phyloP scores from a whole-genome alignment of 2,888 invertebrate species.

The Dione juno region DNA sequence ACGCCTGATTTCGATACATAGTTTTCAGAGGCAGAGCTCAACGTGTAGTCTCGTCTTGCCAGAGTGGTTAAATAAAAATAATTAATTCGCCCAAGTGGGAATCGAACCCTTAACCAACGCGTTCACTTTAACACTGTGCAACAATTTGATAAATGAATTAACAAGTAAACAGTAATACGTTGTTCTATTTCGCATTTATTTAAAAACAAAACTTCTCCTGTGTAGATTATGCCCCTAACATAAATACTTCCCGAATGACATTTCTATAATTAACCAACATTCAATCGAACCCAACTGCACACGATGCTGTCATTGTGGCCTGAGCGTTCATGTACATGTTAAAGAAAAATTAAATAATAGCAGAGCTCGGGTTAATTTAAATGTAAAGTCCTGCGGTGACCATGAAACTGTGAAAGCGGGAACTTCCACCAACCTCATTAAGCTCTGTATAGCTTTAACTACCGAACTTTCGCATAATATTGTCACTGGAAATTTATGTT shows the following conservation, averaged over 20 bases:
- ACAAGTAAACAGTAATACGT: too few relatives aligned
- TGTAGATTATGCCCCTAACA: too few relatives aligned
- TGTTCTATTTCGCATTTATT: too few relatives aligned
- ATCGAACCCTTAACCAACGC: too few relatives aligned
- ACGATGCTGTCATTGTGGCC: background rate
- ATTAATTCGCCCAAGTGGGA: too few relatives aligned
- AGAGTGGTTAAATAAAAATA: too few relatives aligned
- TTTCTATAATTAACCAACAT: background rate
- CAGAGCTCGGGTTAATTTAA: slow-evolving; percentile 49
- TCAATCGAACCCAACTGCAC: background rate
- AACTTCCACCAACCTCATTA: slow-evolving; percentile 45
- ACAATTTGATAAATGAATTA: too few relatives aligned
- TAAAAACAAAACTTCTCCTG: too few relatives aligned
- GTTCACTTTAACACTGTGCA: too few relatives aligned
- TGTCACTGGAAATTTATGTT: slow-evolving; percentile 45
- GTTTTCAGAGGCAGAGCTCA: too few relatives aligned
- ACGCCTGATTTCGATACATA: too few relatives aligned
- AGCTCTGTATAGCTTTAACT: slow-evolving; percentile 45
- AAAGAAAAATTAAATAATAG: slow-evolving; percentile 36
- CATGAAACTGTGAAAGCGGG: slow-evolving; percentile 42
- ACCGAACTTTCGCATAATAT: slow-evolving; percentile 46
- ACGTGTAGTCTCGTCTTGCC: too few relatives aligned
- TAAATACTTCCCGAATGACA: background rate
- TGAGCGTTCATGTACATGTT: slow-evolving; percentile 1
- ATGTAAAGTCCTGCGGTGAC: slow-evolving; percentile 51